These are phyloP conservation scores for Hoplostethus atlanticus DNA, from an alignment of 2,797 vertebrate genomes.

Conservation along the genomic window DNA sequence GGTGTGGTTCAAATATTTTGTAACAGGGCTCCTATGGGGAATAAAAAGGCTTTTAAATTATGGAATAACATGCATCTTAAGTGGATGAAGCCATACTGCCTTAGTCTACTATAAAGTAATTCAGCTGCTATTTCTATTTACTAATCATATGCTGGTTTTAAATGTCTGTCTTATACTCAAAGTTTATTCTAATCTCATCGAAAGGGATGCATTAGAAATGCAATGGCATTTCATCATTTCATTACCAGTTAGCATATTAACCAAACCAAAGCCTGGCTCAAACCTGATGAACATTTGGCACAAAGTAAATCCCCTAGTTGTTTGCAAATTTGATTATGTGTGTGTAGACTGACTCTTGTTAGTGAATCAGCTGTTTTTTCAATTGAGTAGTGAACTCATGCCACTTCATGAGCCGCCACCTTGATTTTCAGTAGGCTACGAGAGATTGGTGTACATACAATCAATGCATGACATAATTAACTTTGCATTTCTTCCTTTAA, in stretches of 20 bases:
- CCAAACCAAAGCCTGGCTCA: neutral
- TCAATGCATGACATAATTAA: neutral
- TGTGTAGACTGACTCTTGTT: neutral
- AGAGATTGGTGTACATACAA: neutral
- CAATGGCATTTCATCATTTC: slow-evolving; percentile 1
- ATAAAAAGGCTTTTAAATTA: slow-evolving; percentile 43
- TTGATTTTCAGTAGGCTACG: neutral
- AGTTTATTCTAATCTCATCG: neutral
- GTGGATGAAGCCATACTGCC: slow-evolving; percentile 24
- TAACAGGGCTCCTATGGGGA: slow-evolving; percentile 15
- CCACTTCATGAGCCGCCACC: neutral
- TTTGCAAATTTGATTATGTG: slow-evolving; percentile 22
- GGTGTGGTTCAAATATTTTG: slow-evolving; percentile 17
- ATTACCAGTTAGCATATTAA: slow-evolving; percentile 8
- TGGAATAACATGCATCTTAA: slow-evolving; percentile 43
- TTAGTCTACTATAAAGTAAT: slow-evolving; percentile 28
- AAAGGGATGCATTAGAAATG: slow-evolving; percentile 1
- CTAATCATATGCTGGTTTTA: slow-evolving; percentile 19
- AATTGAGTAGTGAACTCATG: slow-evolving; percentile 2
- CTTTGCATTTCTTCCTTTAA: too few relatives aligned
- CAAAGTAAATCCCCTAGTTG: slow-evolving; percentile 31
- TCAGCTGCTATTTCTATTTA: slow-evolving; percentile 27
- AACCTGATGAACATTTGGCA: slow-evolving; percentile 30
- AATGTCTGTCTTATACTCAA: slow-evolving; percentile 16
- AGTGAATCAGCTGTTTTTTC: slow-evolving; percentile 20